phyloP scores from a whole-genome alignment of 1,140 invertebrate genomes.

The Reticulitermes speratus region DNA sequence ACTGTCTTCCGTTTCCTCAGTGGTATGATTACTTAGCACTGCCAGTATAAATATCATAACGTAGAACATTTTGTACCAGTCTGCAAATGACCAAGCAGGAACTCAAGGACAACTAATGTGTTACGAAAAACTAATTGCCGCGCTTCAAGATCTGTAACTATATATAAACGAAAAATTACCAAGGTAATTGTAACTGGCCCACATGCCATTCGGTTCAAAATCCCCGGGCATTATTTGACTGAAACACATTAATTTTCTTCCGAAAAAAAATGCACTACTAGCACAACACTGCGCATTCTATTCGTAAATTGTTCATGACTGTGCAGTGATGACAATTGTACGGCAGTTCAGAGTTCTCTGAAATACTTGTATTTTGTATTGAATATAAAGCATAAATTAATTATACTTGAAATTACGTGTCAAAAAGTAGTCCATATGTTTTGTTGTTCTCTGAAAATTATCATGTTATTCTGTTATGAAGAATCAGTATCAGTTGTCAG shows the following conservation, averaged over 20 bases:
- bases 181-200: neutral
- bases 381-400: too few species aligned
- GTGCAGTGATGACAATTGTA: neutral
- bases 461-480: too few species aligned
- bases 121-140: neutral
- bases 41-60: neutral
- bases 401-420: too few species aligned
- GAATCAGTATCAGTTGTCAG: too few species aligned
- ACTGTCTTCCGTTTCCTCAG: neutral
- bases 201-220: neutral
- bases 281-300: neutral
- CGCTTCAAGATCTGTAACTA: neutral
- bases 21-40: neutral
- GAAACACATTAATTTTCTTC: neutral
- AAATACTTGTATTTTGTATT: too few species aligned
- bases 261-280: neutral
- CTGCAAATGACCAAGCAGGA: neutral
- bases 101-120: neutral
- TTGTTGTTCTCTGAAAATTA: too few species aligned
- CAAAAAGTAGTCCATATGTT: too few species aligned
- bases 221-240: slow-evolving; percentile 1
- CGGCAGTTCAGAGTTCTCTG: neutral
- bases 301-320: neutral
- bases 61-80: neutral
- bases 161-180: neutral